Evolutionary conservation across 2,113 vertebrate species (phyloP), one percentile per base, ranked within the genome.

Genomic region (Pangasianodon hypophthalmus): DNA sequence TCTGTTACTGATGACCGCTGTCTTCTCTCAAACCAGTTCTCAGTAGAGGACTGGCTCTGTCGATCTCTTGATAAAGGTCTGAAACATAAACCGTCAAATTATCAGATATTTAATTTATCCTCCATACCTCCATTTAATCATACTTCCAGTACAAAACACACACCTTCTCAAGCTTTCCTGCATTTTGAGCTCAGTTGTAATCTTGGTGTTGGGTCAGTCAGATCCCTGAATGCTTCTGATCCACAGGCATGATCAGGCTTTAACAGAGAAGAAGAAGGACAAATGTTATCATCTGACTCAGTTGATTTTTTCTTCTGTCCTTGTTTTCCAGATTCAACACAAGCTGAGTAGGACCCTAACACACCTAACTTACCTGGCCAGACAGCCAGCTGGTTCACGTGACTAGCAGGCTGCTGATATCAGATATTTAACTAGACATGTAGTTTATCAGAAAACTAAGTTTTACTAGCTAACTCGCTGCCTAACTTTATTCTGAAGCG

Each of bases 11-110:
- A 73, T 29, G 90, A 73, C 21, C 64, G 92, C 88, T 85, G 91
- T 83, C 91, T 94, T 62, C 64, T 85, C 24, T 88, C 54, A 41
- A 91, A 91, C 84, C 87, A 77, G 87, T 91, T 91, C 21, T 89
- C 89, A 1, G 46, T 37, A 50, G 83, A 81, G 0, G 85, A 64
- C 41, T 60, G 79, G 84, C 73, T 87, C 19, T 84, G 84, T 14
- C 10, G 48, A 24, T 79, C 93, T 91, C 94, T 95, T 44, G 77
- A 84, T 46, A 79, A 37, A 90, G 84, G 24, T 85, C n/a, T 92
- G 81, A 73, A 83, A 92, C 18, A 32, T n/a, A 77, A 75, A 87
- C 64, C 37, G 13, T 50, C 44, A 86, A 44, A 77, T n/a, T 37
- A 21, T 60, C 1, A 62, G 29, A 32, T 0, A 44, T 41, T 26